phyloP scores from a whole-genome alignment of 2,888 invertebrate genomes.

The Brachypalpus laphriformis region DNA sequence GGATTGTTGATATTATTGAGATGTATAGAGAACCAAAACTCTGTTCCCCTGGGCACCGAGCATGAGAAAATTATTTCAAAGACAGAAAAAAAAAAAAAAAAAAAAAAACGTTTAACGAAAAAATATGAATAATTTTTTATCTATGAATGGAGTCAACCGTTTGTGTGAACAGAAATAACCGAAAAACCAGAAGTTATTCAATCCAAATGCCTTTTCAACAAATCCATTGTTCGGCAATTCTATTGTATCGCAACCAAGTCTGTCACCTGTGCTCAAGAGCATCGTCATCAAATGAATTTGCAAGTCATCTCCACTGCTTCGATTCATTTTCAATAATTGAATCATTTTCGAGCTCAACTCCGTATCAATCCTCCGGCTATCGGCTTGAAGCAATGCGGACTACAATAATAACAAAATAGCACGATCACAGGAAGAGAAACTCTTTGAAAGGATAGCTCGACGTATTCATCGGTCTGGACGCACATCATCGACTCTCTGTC shows the following conservation, averaged over 20 bases:
- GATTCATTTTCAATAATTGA: conserved; percentile 55
- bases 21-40: conserved; percentile 24
- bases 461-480: conserved; percentile 9
- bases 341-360: conserved; percentile 38
- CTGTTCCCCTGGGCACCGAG: conserved; percentile 26
- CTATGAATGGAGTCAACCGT: conserved; percentile 36
- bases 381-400: conserved; percentile 20
- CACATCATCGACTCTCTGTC: conserved; percentile 38
- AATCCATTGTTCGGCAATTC: conserved; percentile 32
- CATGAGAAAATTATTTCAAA: conserved; percentile 40
- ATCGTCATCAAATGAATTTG: conserved; percentile 54
- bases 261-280: conserved; percentile 66
- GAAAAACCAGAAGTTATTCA: conserved; percentile 69
- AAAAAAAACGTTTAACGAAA: conserved; percentile 6
- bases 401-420: conserved; percentile 52
- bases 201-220: conserved; percentile 58
- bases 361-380: conserved; percentile 27
- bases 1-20: conserved; percentile 41
- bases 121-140: conserved; percentile 36
- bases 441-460: conserved; percentile 52
- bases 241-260: conserved; percentile 40
- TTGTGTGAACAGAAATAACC: conserved; percentile 46
- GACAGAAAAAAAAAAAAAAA: not conserved
- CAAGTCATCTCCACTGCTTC: conserved; percentile 59
- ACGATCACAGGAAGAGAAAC: conserved; percentile 66